Conservation (phyloP, 2,113 vertebrate genomes). For the Chascanopsetta lugubris region DNA sequence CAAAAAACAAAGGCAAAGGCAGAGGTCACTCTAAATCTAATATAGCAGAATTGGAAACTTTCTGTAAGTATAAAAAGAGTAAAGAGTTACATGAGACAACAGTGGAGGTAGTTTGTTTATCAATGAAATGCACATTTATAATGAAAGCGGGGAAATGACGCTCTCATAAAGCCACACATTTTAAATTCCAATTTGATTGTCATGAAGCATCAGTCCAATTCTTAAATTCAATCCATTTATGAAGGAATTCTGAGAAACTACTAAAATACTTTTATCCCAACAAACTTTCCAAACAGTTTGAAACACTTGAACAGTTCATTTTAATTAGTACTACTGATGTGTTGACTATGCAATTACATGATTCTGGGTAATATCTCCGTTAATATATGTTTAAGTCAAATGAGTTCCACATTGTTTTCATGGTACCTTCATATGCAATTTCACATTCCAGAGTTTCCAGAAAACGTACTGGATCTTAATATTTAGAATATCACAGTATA, state of each 20-base stretch:
- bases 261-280: too few species aligned
- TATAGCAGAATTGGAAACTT: slow-evolving; percentile 16
- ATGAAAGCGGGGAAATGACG: background rate
- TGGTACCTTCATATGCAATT: too few species aligned
- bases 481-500: too few species aligned
- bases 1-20: slow-evolving; percentile 18
- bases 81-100: slow-evolving; percentile 9
- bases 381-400: too few species aligned
- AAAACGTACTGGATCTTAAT: too few species aligned
- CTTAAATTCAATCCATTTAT: too few species aligned
- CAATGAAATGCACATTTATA: slow-evolving; percentile 5
- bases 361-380: background rate
- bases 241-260: too few species aligned
- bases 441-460: too few species aligned
- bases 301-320: background rate
- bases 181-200: background rate
- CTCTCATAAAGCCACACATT: background rate
- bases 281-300: background rate
- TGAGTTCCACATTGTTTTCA: too few species aligned
- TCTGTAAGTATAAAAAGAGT: slow-evolving; percentile 20
- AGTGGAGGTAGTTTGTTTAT: slow-evolving; percentile 45
- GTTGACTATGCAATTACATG: background rate
- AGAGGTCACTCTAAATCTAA: background rate
- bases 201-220: too few species aligned
- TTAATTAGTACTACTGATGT: background rate